These are phyloP conservation scores for Gyps fulvus DNA, from an alignment of 2,113 vertebrate genomes.

Conservation along the genomic window DNA sequence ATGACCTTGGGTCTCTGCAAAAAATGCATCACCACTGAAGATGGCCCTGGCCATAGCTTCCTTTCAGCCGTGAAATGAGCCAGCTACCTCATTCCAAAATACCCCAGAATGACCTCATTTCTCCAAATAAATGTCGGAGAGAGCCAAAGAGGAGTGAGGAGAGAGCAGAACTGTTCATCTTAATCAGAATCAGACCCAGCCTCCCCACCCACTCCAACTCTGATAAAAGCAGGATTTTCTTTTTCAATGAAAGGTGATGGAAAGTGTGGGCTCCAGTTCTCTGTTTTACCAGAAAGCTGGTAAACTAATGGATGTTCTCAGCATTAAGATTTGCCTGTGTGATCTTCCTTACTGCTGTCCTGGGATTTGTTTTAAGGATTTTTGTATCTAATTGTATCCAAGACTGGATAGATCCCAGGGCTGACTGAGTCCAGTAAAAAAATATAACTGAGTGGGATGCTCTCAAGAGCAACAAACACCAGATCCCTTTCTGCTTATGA, in stretches of 20 bases:
- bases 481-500: neutral
- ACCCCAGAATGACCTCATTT: neutral
- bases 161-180: neutral
- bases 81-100: neutral
- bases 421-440: neutral
- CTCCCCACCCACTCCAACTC: neutral
- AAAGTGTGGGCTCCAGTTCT: neutral
- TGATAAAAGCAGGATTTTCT: neutral
- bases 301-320: neutral
- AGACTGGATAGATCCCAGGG: neutral
- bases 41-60: neutral
- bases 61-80: neutral
- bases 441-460: neutral
- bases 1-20: neutral
- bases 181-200: neutral
- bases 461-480: neutral
- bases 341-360: neutral
- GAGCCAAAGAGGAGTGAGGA: neutral
- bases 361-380: neutral
- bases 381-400: neutral
- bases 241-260: neutral
- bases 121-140: slow-evolving; percentile 33
- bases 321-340: neutral
- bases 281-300: neutral
- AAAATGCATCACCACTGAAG: neutral